Base-by-base conservation (phyloP, 2,113 vertebrate species). In the Ifrita kowaldi region DNA sequence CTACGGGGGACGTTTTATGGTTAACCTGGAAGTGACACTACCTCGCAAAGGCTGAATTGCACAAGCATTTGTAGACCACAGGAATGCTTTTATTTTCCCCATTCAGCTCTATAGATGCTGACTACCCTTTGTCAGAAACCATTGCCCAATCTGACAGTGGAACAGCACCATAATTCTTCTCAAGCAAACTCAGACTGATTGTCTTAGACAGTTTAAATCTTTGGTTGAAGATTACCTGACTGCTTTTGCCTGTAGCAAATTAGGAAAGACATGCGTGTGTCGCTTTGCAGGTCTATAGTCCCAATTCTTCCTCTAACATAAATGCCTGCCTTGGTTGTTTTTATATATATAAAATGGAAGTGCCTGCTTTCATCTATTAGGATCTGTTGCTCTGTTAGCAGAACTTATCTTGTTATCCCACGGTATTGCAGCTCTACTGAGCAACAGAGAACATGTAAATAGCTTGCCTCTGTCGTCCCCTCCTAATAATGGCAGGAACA, bases 171-270 rank as follows among this genome's bases (percentile, higher is more conserved):
- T 59, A 67, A 75, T 78, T 91, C 69, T 74, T 77, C 52, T 90
- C 33, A 84, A 55, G 56, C 30, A 87, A 75, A 78, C 30, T 55
- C 69, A 91, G n/a, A 24, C 17, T 65, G 56, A 92, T 87, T 75
- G 30, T 41, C 42, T 91, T 17, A 53, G 84, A 50, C 80, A 81
- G 46, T 81, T 87, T 70, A 84, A 91, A 78, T 75, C 60, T 94
- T 74, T 78, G 22, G 10, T n/a, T 11, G 3, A 77, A 74, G 35
- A 83, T 62, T 49, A 84, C 50, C 50, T 81, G 84, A 60, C 24
- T 62, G 55, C 63, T 95, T 94, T 95, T 91, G n/a, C 69, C 82
- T 91, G 49, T 41, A 89, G 69, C 74, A 92, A 87, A 73, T 81
- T 84, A 81, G 19, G 18, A 89, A 87, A 52, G 28, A 77, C 41